Evolutionary conservation across 2,113 vertebrate species (phyloP).

Genomic region (Alethe diademata): DNA sequence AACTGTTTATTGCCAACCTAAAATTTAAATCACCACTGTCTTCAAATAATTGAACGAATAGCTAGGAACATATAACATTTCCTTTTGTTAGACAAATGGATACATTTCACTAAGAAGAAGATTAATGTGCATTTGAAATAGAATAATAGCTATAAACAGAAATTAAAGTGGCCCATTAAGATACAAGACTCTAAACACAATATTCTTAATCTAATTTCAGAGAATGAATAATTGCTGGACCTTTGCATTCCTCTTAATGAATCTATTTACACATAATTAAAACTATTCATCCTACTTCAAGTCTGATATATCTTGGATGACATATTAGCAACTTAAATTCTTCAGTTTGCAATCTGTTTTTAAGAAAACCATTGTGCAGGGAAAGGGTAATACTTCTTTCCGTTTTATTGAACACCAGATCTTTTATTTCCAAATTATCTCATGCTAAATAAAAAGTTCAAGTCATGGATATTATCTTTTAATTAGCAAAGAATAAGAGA

Average conservation of each 20-base stretch:
- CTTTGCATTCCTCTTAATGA: slow-evolving; percentile 46
- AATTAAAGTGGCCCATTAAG: slow-evolving; percentile 38
- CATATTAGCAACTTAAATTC: not conserved
- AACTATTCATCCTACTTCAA: slow-evolving; percentile 46
- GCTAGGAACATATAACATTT: not conserved
- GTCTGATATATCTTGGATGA: slow-evolving; percentile 10
- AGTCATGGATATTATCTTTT: not conserved
- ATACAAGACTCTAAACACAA: slow-evolving; percentile 39
- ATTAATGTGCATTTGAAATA: slow-evolving; percentile 33
- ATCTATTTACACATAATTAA: slow-evolving; percentile 56
- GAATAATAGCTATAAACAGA: slow-evolving; percentile 40
- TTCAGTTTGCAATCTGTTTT: not conserved
- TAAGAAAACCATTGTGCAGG: not conserved
- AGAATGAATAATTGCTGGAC: slow-evolving; percentile 38
- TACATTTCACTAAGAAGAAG: slow-evolving; percentile 18
- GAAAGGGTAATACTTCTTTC: not conserved
- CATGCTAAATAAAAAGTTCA: not conserved
- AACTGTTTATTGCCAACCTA: not conserved
- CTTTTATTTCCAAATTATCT: not conserved
- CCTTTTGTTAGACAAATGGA: not conserved
- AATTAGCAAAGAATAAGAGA: not conserved
- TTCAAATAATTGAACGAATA: not conserved
- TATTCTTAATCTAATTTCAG: slow-evolving; percentile 43
- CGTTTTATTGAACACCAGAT: not conserved
- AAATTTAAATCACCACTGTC: not conserved